These are phyloP conservation scores for Agelas oroides DNA, from an alignment of 37 sponge, comb jelly and placozoan species.

Conservation along the genomic window DNA sequence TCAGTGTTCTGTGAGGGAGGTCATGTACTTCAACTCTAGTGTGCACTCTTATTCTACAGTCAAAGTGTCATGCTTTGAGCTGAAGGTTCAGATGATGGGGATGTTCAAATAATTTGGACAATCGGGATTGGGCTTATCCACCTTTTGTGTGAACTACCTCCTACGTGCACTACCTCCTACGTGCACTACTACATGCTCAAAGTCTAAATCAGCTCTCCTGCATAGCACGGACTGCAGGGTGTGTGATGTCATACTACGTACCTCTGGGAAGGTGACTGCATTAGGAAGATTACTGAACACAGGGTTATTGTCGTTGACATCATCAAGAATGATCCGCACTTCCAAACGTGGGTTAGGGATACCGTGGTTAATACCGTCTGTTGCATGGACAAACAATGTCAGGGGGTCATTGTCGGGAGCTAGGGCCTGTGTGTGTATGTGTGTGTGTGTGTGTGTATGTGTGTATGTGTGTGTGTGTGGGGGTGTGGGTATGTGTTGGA, in stretches of 20 bases:
- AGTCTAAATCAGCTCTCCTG: too few species aligned
- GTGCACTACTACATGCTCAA: too few species aligned
- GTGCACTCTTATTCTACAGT: too few species aligned
- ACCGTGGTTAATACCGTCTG: constrained; percentile 23
- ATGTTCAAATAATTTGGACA: too few species aligned
- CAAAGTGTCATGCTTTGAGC: too few species aligned
- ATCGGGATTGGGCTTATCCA: too few species aligned
- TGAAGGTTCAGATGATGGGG: too few species aligned
- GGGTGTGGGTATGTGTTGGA: background rate
- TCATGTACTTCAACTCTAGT: too few species aligned
- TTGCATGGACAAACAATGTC: background rate
- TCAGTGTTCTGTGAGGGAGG: constrained; percentile 7
- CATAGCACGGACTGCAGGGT: too few species aligned
- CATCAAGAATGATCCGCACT: constrained; percentile 23
- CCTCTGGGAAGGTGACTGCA: background rate
- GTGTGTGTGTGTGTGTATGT: too few species aligned
- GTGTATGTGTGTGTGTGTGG: background rate
- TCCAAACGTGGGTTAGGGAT: background rate
- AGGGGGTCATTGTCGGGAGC: constrained; percentile 9
- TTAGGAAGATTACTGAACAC: background rate
- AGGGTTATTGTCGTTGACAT: constrained; percentile 62
- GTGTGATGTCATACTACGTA: background rate
- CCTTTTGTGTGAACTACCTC: too few species aligned
- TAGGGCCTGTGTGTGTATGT: background rate
- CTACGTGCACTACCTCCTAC: too few species aligned